Conservation (phyloP, 2,113 vertebrate species). For the Haemorhous mexicanus region DNA sequence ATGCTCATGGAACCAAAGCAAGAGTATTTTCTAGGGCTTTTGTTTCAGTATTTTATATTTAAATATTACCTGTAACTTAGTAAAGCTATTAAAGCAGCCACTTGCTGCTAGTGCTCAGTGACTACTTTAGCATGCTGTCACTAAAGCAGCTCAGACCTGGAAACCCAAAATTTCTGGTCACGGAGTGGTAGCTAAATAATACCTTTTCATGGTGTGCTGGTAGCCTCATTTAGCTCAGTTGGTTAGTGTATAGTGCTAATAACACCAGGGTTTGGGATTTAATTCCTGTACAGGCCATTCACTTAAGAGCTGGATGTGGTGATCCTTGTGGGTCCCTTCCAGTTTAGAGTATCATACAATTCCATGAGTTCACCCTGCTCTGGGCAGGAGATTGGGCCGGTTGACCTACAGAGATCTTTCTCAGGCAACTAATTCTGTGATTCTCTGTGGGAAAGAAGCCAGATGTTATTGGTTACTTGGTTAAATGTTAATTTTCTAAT, state of each 20-base stretch:
- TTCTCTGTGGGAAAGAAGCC: neutral
- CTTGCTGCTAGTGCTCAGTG: neutral
- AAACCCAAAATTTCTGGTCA: neutral
- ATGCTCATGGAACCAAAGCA: neutral
- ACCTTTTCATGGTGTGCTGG: neutral
- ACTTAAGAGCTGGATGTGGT: neutral
- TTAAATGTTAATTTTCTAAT: neutral
- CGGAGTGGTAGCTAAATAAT: neutral
- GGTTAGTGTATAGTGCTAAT: neutral
- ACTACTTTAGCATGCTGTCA: accelerated
- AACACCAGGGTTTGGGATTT: neutral
- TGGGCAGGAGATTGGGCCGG: neutral
- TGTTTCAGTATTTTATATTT: neutral
- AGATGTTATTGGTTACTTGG: neutral
- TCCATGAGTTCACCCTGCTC: neutral
- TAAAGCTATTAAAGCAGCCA: neutral
- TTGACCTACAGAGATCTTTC: neutral
- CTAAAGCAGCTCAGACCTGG: neutral
- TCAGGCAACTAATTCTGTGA: neutral
- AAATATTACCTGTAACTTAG: neutral
- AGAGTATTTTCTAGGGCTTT: neutral
- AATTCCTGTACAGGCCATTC: neutral
- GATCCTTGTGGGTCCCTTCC: neutral
- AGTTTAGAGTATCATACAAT: neutral
- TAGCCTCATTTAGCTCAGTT: neutral